Percentiles rank a stretch among this genome's conserved stretches.
phyloP scores from a whole-genome alignment of 2,888 invertebrate species.

The Polydrusus cervinus region DNA sequence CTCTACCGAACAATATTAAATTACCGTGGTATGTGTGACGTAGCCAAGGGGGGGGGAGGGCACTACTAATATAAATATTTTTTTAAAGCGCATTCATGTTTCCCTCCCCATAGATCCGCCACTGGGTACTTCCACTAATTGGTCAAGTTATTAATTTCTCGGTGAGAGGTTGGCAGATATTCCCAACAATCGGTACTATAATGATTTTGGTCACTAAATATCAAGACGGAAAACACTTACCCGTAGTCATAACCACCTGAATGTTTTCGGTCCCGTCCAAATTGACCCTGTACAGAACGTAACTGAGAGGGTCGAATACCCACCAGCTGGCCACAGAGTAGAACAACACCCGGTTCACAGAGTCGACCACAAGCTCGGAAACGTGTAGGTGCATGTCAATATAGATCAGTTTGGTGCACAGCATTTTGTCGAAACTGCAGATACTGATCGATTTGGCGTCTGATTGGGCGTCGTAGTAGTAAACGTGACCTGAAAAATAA shows the following conservation, averaged over 20 bases:
- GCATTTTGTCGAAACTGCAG: conserved; percentile 65
- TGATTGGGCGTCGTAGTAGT: conserved; percentile 73
- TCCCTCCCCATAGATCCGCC: too few species aligned
- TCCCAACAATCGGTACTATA: too few species aligned
- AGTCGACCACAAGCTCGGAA: conserved; percentile 78
- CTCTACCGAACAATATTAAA: too few species aligned
- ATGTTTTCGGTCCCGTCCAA: conserved; percentile 73
- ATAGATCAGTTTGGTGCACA: conserved; percentile 70
- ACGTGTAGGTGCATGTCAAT: conserved; percentile 73
- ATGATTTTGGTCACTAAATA: too few species aligned
- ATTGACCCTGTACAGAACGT: conserved; percentile 73
- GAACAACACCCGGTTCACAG: conserved; percentile 75
- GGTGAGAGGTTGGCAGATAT: too few species aligned
- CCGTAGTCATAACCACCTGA: conserved; percentile 72
- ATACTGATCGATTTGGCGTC: conserved; percentile 63
- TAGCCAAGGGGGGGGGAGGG: too few species aligned
- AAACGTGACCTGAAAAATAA: conserved; percentile 65
- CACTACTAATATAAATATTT: too few species aligned
- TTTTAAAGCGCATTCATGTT: too few species aligned
- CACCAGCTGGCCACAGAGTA: conserved; percentile 73
- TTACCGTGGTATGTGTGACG: too few species aligned
- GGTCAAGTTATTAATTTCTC: too few species aligned
- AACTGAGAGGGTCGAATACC: conserved; percentile 70
- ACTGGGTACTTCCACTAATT: too few species aligned
- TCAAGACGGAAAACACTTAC: too few species aligned